phyloP scores from a whole-genome alignment of 1,140 invertebrate species.

The Pararge aegeria region DNA sequence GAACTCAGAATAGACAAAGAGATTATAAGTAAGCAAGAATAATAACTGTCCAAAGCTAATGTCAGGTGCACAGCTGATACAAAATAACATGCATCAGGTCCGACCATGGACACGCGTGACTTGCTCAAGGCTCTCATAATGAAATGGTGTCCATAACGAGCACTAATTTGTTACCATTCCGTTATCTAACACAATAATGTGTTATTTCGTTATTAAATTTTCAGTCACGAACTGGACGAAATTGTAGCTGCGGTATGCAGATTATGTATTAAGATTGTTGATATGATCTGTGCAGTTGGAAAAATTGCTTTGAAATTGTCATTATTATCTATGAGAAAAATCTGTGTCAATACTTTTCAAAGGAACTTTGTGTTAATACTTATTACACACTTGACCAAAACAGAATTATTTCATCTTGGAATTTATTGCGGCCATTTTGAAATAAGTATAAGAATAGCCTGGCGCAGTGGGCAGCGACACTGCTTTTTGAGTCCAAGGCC shows the following conservation, averaged over 20 bases:
- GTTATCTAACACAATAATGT: slow-evolving; percentile 66
- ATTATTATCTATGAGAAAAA: slow-evolving; percentile 1
- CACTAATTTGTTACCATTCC: slow-evolving; percentile 51
- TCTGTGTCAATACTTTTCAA: background rate
- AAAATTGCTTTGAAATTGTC: background rate
- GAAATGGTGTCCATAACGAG: slow-evolving; percentile 49
- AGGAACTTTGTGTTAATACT: background rate
- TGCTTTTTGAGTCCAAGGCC: too few species aligned
- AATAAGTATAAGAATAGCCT: too few species aligned
- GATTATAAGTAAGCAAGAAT: too few species aligned
- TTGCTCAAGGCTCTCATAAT: slow-evolving; percentile 56
- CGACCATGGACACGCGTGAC: slow-evolving; percentile 53
- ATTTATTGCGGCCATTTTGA: too few species aligned
- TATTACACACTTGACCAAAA: too few species aligned
- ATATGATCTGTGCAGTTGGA: slow-evolving; percentile 4
- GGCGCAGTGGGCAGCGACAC: too few species aligned
- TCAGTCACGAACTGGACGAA: slow-evolving; percentile 59
- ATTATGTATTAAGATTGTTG: slow-evolving; percentile 39
- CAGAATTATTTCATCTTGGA: too few species aligned
- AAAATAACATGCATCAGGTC: slow-evolving; percentile 26
- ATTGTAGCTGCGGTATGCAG: slow-evolving; percentile 45
- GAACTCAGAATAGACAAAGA: too few species aligned
- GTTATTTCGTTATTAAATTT: slow-evolving; percentile 61
- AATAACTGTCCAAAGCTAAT: slow-evolving; percentile 4
- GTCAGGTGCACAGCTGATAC: slow-evolving; percentile 11